phyloP scores from a whole-genome alignment of 2,797 vertebrate species.

The Cyclura pinguis region DNA sequence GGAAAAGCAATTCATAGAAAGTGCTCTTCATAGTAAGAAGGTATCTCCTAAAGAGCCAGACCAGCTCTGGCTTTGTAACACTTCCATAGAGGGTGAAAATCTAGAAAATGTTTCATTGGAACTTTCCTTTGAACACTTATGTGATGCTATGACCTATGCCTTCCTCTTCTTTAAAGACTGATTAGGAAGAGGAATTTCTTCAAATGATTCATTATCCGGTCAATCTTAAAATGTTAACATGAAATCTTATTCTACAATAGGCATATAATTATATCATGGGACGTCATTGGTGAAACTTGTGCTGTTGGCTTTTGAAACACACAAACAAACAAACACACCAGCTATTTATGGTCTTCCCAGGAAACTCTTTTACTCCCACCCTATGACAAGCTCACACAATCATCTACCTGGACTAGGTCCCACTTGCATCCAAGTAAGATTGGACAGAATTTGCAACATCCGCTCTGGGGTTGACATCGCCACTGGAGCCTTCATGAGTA shows the following conservation, averaged over 20 bases:
- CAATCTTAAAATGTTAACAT: background rate
- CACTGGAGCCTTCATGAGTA: too few relatives aligned
- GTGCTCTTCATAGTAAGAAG: slow-evolving; percentile 43
- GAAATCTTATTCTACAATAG: background rate
- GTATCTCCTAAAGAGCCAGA: slow-evolving; percentile 50
- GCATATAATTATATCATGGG: background rate
- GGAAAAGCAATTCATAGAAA: slow-evolving; percentile 60
- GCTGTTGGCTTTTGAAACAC: background rate
- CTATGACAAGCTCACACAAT: background rate
- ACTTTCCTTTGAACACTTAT: background rate
- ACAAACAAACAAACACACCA: background rate
- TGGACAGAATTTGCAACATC: background rate
- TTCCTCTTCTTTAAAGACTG: slow-evolving; percentile 22
- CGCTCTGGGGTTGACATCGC: background rate
- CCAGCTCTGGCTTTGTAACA: slow-evolving; percentile 3
- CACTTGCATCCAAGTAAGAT: background rate
- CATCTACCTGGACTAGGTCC: background rate
- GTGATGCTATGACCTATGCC: slow-evolving; percentile 36
- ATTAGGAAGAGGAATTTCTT: slow-evolving; percentile 21
- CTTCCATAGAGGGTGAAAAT: background rate
- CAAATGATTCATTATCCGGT: background rate
- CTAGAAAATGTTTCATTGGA: background rate
- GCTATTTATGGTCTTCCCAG: background rate
- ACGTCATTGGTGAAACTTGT: background rate
- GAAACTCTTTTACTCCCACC: background rate